Base-by-base conservation (phyloP, 2,888 invertebrate genomes). In the Drosophila leonis region DNA sequence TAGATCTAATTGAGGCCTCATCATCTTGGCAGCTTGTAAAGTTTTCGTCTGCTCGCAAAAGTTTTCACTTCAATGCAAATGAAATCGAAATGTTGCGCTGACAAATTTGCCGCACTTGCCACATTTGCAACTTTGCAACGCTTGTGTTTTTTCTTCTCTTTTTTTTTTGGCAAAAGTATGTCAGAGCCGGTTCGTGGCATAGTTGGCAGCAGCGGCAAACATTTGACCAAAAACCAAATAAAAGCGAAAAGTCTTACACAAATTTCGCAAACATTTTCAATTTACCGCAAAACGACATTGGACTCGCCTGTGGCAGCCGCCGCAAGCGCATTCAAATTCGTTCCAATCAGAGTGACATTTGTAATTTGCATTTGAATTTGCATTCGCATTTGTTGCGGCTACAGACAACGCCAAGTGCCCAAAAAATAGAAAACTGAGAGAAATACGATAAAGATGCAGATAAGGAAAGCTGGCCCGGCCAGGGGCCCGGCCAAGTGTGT, bases 161-260 rank as follows among this genome's bases (percentile, higher is more conserved):
- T 18, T 44, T 4, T 7, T 18, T 72, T 64, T 67, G 59, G 64
- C 80, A 62, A 62, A 74, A 78, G 75, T 82, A 56, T 75, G 75
- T 72, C 75, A 69, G 65, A 71, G 64, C 49, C 63, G 73, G 83
- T 90, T 82, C 88, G 90, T 84, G 84, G 86, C 86, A 90, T 82
- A 75, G 62, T 78, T 80, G 79, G 79, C 82, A 71, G 55, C 35
- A 61, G 62, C 31, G 24, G 55, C 78, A 48, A 70, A 52, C 66
- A 61, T 63, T 74, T 68, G 76, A 31, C 78, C 66, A 70, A 75
- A 80, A 65, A 41, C 20, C 49, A 29, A n/a, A 41, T 18, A 27
- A 33, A 76, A 52, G 35, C 35, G 29, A 69, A 54, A 56, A 39
- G 37, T 27, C 39, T 37, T 31, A 24, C 9, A 60, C 54, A 75